Conservation (phyloP, 2,888 invertebrate genomes). For the Luperina testacea region DNA sequence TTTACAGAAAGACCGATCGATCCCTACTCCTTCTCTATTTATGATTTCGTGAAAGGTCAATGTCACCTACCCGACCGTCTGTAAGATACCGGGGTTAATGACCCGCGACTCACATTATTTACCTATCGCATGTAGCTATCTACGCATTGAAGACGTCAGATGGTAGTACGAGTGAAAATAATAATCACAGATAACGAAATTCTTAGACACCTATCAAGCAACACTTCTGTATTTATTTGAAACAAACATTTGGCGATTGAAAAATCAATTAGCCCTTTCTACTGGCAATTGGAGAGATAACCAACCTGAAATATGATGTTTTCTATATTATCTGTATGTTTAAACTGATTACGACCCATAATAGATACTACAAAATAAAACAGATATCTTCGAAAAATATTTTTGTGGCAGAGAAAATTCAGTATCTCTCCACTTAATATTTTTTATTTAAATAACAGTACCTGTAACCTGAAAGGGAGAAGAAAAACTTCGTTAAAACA, state of each 20-base stretch:
- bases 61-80: conserved; percentile 73
- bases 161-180: conserved; percentile 43
- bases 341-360: conserved; percentile 19
- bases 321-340: conserved; percentile 41
- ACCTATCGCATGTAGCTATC: conserved; percentile 56
- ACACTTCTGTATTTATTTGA: not conserved
- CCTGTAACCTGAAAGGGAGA: not conserved
- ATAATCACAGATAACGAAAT: conserved; percentile 45
- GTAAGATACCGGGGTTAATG: conserved; percentile 69
- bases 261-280: conserved; percentile 17
- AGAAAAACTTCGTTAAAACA: conserved; percentile 3
- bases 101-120: conserved; percentile 63
- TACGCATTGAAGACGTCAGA: conserved; percentile 44
- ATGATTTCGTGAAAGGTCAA: conserved; percentile 70
- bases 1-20: conserved; percentile 44
- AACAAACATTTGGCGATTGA: conserved; percentile 13
- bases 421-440: too few species aligned
- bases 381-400: not conserved
- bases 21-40: conserved; percentile 61
- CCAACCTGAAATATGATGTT: conserved; percentile 9
- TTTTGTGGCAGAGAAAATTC: not conserved
- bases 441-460: not conserved
- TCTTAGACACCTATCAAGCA: conserved; percentile 6
- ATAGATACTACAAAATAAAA: conserved; percentile 18
- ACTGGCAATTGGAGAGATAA: conserved; percentile 26